Evolutionary conservation across 2,113 vertebrate species (phyloP), one percentile per base, ranked within the genome.

Genomic region (Ancistrus triradiatus): DNA sequence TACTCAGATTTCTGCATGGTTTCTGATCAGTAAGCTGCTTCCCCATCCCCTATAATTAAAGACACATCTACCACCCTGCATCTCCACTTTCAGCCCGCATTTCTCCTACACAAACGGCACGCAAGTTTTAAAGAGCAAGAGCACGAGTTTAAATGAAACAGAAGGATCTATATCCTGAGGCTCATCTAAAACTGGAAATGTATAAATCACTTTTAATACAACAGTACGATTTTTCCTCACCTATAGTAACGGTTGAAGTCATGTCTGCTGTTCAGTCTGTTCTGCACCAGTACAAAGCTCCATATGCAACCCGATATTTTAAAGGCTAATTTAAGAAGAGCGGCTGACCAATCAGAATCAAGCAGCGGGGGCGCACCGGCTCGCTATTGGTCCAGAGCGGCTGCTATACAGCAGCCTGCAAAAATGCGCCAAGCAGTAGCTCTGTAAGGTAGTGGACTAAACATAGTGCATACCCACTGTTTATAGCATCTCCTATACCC

Each of bases 311-410:
- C 27, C 19, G 63, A 58, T 57, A 57, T 21, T 13, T 37, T 24
- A 33, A 31, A 17, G 53, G 49, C 44, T 53, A 17, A 68, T 69
- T 55, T 68, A 68, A 24, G 60, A 35, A 46, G 22, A 27, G 33
- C 22, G 4, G 11, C 48, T 44, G 55, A 35, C 70, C 60, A 52
- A 63, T 68, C 22, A 66, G 46, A n/a, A 50, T n/a, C 9, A 7
- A 50, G 53, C 33, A 59, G 22, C 25, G 33, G 40, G 33, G 53
- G 37, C 55, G 53, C 55, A 66, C 22, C 24, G 24, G 14, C 47
- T 13, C 48, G 24, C 31, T 15, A 69, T 69, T 69, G 71, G 66
- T 33, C 46, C 33, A 68, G 19, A 69, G 11, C 24, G 47, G 22
- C 38, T 52, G 58, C 24, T 7, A n/a, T n/a, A n/a, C n/a, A 2